These are phyloP conservation scores for Pomacea maculata DNA, from an alignment of 1,140 invertebrate genomes.

Conservation along the genomic window DNA sequence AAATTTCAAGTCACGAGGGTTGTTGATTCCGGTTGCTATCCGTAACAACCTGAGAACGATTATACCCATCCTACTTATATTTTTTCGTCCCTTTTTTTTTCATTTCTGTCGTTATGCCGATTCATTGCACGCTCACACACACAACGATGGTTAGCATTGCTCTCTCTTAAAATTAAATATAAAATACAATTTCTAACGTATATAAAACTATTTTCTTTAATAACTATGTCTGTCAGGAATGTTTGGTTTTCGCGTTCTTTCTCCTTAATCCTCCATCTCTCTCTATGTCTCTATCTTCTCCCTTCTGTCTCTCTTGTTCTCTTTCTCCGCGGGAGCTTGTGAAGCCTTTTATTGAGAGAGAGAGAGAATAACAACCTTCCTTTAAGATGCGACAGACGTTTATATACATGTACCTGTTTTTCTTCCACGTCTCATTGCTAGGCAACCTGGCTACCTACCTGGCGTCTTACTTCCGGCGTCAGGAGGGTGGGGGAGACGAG, in stretches of 20 bases:
- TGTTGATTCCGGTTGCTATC: too few species aligned
- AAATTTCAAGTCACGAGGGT: too few species aligned
- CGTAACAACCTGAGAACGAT: too few species aligned
- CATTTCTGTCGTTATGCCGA: neutral
- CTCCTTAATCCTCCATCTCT: neutral
- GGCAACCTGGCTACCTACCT: conserved; percentile 33
- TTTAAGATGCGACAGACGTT: neutral
- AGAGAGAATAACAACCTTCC: neutral
- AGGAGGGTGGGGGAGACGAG: conserved; percentile 2
- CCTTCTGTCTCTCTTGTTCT: neutral
- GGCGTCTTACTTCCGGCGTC: conserved; percentile 23
- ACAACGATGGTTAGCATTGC: neutral
- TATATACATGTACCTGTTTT: neutral
- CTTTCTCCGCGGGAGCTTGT: neutral
- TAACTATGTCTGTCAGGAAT: neutral
- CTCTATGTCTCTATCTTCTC: neutral
- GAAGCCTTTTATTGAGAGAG: neutral
- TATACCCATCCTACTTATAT: too few species aligned
- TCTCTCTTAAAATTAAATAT: neutral
- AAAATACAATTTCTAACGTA: neutral
- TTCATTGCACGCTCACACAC: neutral
- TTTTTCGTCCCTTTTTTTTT: neutral
- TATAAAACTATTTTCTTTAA: neutral
- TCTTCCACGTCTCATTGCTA: neutral
- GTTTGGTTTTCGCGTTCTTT: neutral